Evolutionary conservation across 2,797 vertebrate species (phyloP), one percentile per base, ranked within the genome.

Genomic region (Sebastes oblongus): DNA sequence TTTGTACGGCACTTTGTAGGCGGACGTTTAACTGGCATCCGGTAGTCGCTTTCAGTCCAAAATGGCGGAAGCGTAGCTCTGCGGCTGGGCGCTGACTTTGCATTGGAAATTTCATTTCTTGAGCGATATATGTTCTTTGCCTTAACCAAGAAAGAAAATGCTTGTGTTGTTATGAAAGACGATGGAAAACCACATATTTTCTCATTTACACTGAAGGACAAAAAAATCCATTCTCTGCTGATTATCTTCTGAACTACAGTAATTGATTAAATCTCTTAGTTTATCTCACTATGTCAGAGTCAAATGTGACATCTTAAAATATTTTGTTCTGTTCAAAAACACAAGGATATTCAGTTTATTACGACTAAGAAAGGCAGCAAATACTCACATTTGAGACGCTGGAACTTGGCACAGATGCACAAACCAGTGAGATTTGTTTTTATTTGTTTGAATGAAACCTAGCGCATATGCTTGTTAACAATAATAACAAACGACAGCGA

Each of bases 361-460:
- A 4, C 50, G 11, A 46, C 6, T 3, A 25, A 39, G 20, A 42
- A 36, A 64, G 30, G 5, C 30, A 62, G 56, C 24, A 29, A 54
- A 36, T 16, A 12, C 6, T 18, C 29, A 12, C 25, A 42, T 55
- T 30, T 13, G 32, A 70, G 20, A 70, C n/a, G 32, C 20, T 70
- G 6, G 39, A 68, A 54, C 55, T 56, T 42, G 32, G 18, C 14
- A 94, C 91, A 92, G 93, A 96, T 95, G 94, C 96, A 96, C 93
- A 96, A 97, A 96, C 94, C 95, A 93, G 93, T 94, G 91, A 96
- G 96, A 96, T 77, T 59, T 70, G 9, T 81, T 65, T 71, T 16
- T 92, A 87, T 96, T 72, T 96, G n/a, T 72, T 77, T 94, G 91
- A 93, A 94, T 93, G 82, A 92, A 96, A 96, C 94, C 94, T 92